Evolutionary conservation across 2,113 vertebrate species (phyloP).

Genomic region (Craseonycteris thonglongyai): DNA sequence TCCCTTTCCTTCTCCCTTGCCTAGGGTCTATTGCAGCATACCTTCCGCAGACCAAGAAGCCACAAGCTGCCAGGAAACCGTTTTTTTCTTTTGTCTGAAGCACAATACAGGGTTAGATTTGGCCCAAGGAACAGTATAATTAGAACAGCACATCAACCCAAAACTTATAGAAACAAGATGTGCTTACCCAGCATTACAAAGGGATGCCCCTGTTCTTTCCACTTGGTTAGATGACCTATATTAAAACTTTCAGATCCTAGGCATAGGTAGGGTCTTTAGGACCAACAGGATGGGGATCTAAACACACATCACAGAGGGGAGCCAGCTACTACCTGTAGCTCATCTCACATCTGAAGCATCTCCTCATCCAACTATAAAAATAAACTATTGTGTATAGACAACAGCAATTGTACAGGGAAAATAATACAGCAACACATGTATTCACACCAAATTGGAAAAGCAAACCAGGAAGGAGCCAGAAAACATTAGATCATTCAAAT

Average conservation of each 20-base stretch:
- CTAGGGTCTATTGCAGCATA: not conserved
- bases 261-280: not conserved
- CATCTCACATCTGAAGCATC: conserved; percentile 28
- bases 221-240: not conserved
- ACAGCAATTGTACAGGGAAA: conserved; percentile 48
- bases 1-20: not conserved
- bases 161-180: conserved; percentile 10
- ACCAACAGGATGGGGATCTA: not conserved
- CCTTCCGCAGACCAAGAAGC: not conserved
- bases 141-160: not conserved
- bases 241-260: not conserved
- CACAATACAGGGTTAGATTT: not conserved
- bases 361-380: conserved; percentile 46
- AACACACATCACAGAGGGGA: not conserved
- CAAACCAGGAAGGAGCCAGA: conserved; percentile 65
- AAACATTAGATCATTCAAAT: conserved; percentile 67
- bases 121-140: not conserved
- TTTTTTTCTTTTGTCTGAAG: not conserved
- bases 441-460: conserved; percentile 62
- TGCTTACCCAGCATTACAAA: not conserved
- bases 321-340: not conserved
- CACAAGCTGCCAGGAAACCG: not conserved
- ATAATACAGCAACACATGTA: conserved; percentile 68
- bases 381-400: conserved; percentile 57
- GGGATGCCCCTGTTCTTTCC: not conserved